Conservation (phyloP, 2,888 invertebrate genomes). For the Melieria omissa region DNA sequence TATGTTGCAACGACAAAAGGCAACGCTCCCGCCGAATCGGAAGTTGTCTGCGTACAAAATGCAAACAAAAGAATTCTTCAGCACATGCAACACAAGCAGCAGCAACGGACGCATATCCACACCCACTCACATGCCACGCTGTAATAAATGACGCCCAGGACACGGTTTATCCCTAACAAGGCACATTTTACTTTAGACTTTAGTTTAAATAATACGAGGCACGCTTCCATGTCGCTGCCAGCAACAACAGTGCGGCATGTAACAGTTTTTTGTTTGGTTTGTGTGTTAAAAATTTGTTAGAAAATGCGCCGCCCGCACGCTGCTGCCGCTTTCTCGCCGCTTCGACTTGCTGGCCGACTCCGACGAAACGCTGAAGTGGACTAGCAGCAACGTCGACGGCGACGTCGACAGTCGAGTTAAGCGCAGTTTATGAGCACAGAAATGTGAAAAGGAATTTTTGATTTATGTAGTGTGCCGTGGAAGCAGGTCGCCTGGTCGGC, state of each 20-base stretch:
- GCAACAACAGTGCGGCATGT: background rate
- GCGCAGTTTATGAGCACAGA: conserved; percentile 26
- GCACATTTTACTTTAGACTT: background rate
- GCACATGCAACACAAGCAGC: background rate
- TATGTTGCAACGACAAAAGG: too few species aligned
- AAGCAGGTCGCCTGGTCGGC: too few species aligned
- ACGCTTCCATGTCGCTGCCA: background rate
- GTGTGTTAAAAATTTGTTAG: background rate
- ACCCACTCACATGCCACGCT: background rate
- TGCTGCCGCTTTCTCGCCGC: too few species aligned
- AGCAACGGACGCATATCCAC: background rate
- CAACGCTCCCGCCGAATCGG: background rate
- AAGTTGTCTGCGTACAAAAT: background rate
- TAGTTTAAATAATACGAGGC: background rate
- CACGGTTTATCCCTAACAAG: background rate
- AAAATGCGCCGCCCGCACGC: background rate
- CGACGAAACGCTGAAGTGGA: too few species aligned
- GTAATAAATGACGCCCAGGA: background rate
- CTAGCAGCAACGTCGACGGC: too few species aligned
- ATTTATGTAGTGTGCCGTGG: conserved; percentile 20
- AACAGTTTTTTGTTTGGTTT: too few species aligned
- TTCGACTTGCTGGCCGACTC: too few species aligned
- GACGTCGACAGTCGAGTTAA: conserved; percentile 8
- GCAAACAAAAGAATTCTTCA: conserved; percentile 4
- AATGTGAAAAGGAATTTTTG: conserved; percentile 27